These are phyloP conservation scores for Listronotus bonariensis DNA, from an alignment of 1,140 invertebrate genomes.

Conservation along the genomic window DNA sequence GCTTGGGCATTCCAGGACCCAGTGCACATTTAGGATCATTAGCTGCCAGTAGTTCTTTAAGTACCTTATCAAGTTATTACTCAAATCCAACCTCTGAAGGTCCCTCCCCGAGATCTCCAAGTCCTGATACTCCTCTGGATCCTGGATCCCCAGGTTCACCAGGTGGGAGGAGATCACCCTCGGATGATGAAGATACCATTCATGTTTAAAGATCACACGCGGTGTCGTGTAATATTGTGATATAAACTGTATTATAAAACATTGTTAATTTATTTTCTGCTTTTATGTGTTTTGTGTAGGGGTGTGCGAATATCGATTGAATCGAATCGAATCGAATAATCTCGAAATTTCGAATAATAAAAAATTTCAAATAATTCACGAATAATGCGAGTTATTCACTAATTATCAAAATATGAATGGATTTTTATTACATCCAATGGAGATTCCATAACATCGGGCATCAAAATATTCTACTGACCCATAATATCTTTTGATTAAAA, in stretches of 20 bases:
- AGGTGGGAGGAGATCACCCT: slow-evolving; percentile 57
- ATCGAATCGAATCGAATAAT: no score
- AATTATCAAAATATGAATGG: no score
- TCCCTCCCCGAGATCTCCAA: slow-evolving; percentile 46
- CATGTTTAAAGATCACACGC: slow-evolving; percentile 49
- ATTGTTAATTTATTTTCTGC: slow-evolving; percentile 51
- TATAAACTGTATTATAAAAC: slow-evolving; percentile 49
- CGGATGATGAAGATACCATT: slow-evolving; percentile 63
- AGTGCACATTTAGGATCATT: slow-evolving; percentile 63
- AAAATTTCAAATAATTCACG: no score
- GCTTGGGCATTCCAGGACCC: slow-evolving; percentile 65
- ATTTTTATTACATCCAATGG: no score
- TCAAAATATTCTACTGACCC: no score
- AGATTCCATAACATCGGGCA: no score
- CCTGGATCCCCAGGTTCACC: slow-evolving; percentile 54
- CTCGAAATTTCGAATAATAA: no score
- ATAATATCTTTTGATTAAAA: no score
- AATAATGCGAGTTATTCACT: no score
- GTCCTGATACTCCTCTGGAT: slow-evolving; percentile 57
- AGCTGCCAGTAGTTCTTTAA: slow-evolving; percentile 63
- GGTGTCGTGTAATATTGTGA: slow-evolving; percentile 44
- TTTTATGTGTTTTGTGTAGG: slow-evolving; percentile 53
- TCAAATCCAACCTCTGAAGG: slow-evolving; percentile 58
- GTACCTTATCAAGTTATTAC: slow-evolving; percentile 66
- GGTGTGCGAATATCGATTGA: no score